These are phyloP conservation scores for Onychostoma macrolepis DNA, from an alignment of 2,113 vertebrate genomes.

Conservation along the genomic window DNA sequence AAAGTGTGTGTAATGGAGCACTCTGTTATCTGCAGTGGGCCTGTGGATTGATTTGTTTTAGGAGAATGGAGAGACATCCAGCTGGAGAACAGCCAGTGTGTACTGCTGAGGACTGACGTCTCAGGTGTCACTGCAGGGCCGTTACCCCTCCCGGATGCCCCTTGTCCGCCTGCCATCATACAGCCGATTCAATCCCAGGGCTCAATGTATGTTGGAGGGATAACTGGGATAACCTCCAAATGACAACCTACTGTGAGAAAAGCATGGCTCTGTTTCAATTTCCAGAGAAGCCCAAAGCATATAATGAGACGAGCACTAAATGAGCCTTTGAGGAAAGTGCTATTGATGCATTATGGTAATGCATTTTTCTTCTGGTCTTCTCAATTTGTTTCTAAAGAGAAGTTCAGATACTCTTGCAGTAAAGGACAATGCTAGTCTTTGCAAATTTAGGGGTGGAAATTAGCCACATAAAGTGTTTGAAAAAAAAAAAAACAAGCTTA, in stretches of 20 bases:
- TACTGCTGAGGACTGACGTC: slow-evolving; percentile 14
- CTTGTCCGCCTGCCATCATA: not conserved
- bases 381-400: slow-evolving; percentile 25
- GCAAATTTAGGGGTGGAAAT: not conserved
- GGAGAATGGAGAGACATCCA: slow-evolving; percentile 31
- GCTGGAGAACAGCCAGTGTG: slow-evolving; percentile 43
- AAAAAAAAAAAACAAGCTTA: not conserved
- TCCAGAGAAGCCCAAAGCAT: slow-evolving; percentile 14
- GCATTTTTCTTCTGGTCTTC: slow-evolving; percentile 23
- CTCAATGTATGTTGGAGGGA: not conserved
- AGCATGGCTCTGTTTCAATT: slow-evolving; percentile 27
- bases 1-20: slow-evolving; percentile 36
- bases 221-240: slow-evolving; percentile 23
- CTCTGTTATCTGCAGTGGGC: not conserved
- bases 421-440: slow-evolving; percentile 19
- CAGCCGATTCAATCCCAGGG: not conserved
- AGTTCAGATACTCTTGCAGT: slow-evolving; percentile 28
- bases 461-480: not conserved
- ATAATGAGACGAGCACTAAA: slow-evolving; percentile 42
- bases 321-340: slow-evolving; percentile 35
- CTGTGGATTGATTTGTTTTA: slow-evolving; percentile 44
- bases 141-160: not conserved
- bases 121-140: slow-evolving; percentile 25
- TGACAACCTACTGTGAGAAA: slow-evolving; percentile 4
- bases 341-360: slow-evolving; percentile 29